Conservation (phyloP, 2,888 invertebrate species). For the Diogma glabrata region DNA sequence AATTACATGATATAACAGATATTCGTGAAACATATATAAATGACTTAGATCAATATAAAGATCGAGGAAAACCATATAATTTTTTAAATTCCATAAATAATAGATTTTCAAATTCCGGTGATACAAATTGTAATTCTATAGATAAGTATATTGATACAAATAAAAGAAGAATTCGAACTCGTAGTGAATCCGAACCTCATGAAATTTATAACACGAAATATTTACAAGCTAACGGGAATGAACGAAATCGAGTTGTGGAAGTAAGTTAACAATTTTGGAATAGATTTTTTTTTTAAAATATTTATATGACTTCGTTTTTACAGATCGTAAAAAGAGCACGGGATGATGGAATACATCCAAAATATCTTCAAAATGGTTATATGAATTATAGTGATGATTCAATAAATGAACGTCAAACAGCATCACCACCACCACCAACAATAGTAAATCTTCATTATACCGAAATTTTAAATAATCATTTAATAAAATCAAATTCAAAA, state of each 20-base stretch:
- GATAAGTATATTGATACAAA: conserved; percentile 9
- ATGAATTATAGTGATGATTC: not conserved
- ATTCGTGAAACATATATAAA: conserved; percentile 6
- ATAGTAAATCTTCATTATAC: conserved; percentile 4
- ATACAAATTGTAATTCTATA: not conserved
- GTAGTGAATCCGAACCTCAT: conserved; percentile 16
- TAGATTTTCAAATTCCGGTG: not conserved
- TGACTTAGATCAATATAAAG: conserved; percentile 6
- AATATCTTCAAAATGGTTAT: conserved; percentile 6
- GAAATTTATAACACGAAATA: conserved; percentile 8
- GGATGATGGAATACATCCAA: conserved; percentile 15
- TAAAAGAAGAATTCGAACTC: conserved; percentile 15
- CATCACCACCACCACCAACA: not conserved
- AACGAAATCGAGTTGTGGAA: conserved; percentile 6
- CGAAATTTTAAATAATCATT: conserved; percentile 6
- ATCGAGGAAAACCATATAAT: not conserved
- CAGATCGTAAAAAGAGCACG: conserved; percentile 17
- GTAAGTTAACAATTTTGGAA: conserved; percentile 11
- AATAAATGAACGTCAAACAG: too few relatives aligned
- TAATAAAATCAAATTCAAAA: not conserved
- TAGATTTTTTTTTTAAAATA: conserved; percentile 1
- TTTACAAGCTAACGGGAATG: conserved; percentile 4
- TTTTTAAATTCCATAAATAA: not conserved
- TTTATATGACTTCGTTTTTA: conserved; percentile 7
- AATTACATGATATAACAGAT: conserved; percentile 1